A percentile compares a stretch with the other conserved stretches of the same genome.
phyloP scores from a whole-genome alignment of 2,888 invertebrate species.

The Drepanosiphum platanoidis region DNA sequence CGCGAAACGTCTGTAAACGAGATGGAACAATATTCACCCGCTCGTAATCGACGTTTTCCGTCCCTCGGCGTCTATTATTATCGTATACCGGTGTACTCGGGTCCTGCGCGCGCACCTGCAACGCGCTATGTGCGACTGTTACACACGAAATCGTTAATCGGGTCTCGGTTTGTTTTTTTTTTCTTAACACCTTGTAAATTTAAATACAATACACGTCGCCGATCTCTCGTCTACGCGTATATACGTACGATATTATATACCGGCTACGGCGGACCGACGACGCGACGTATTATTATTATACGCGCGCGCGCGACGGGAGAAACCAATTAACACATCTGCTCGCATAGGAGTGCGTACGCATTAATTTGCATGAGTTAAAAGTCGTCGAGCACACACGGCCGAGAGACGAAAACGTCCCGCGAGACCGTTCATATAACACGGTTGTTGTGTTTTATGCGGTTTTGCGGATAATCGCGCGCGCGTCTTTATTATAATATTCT shows the following conservation, averaged over 20 bases:
- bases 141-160: not conserved
- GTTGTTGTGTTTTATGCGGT: no score
- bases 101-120: not conserved
- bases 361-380: slow-evolving; percentile 38
- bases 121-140: not conserved
- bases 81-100: not conserved
- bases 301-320: not conserved
- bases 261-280: not conserved
- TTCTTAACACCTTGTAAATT: slow-evolving; percentile 39
- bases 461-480: not conserved
- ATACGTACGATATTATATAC: not conserved
- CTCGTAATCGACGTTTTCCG: not conserved
- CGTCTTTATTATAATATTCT: no score
- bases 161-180: not conserved
- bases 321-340: slow-evolving; percentile 38
- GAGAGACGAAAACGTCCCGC: not conserved
- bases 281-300: not conserved
- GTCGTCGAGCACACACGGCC: not conserved
- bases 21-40: not conserved
- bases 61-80: not conserved
- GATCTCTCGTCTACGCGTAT: slow-evolving; percentile 1
- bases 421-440: not conserved
- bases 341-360: not conserved
- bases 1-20: not conserved
- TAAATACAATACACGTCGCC: slow-evolving; percentile 17